A percentile compares a stretch with the other conserved stretches of the same genome.
Evolutionary conservation across 2,888 invertebrate species (phyloP).

Genomic region (Plusia festucae): DNA sequence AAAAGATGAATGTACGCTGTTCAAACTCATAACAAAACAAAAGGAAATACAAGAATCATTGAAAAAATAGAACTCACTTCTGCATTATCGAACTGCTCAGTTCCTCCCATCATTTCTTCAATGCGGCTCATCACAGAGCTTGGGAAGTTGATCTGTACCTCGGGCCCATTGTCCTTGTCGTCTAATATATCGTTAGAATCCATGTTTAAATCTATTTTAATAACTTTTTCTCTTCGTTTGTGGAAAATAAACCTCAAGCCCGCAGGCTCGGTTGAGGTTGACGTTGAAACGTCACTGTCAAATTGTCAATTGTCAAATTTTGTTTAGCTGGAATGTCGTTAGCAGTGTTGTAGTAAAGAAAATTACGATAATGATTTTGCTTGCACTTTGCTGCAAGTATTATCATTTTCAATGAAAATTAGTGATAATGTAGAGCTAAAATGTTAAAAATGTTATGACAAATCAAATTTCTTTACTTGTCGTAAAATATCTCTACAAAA

Average conservation of each 20-base stretch:
- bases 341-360: not conserved
- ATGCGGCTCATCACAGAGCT: constrained; percentile 97
- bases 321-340: not conserved
- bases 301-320: constrained; percentile 7
- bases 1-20: constrained; percentile 3
- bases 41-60: constrained; percentile 8
- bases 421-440: too few species aligned
- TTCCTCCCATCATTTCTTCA: constrained; percentile 96
- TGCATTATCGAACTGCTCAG: constrained; percentile 95
- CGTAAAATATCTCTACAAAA: too few species aligned
- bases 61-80: constrained; percentile 76
- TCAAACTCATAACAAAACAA: constrained; percentile 9
- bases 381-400: too few species aligned
- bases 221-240: constrained; percentile 20
- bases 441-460: too few species aligned
- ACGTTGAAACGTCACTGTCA: constrained; percentile 42
- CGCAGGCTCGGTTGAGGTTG: constrained; percentile 40
- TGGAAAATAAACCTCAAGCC: constrained; percentile 33
- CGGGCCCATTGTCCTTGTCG: constrained; percentile 83
- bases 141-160: constrained; percentile 91
- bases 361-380: not conserved
- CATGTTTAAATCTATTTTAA: constrained; percentile 64
- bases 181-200: constrained; percentile 79
- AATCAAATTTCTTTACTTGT: too few species aligned
- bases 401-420: too few species aligned